Percentiles rank a stretch among this genome's conserved stretches.
Evolutionary conservation across 1,140 invertebrate genomes (phyloP).

Genomic region (Nasonia longicornis): DNA sequence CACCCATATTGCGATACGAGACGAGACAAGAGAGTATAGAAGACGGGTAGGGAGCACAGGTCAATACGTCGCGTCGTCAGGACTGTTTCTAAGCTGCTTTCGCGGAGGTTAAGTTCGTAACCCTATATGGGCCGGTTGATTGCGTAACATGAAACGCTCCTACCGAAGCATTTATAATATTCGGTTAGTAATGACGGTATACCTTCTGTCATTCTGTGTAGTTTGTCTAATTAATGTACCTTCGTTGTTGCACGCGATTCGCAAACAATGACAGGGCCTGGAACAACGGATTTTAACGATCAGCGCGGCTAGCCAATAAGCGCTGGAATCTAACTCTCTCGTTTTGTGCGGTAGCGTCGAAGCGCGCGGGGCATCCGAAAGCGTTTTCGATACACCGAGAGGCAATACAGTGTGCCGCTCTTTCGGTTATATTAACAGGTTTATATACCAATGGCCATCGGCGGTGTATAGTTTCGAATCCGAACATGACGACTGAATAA

Average conservation of each 20-base stretch:
- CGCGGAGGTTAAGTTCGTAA: background rate
- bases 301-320: background rate
- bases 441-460: background rate
- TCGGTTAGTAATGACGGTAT: background rate
- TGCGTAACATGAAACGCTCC: too few species aligned
- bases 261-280: background rate
- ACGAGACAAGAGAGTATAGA: background rate
- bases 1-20: background rate
- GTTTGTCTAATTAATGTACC: background rate
- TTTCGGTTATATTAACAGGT: background rate
- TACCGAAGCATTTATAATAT: background rate
- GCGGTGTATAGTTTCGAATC: background rate
- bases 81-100: constrained; percentile 11
- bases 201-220: background rate
- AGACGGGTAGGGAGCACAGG: background rate
- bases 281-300: background rate
- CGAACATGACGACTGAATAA: background rate
- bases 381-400: background rate
- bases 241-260: background rate
- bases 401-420: too few species aligned
- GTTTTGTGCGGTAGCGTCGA: background rate
- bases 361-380: background rate
- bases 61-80: background rate
- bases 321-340: background rate
- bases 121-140: constrained; percentile 1